Conservation (phyloP, 2,888 invertebrate species). For the Apeira syringaria region DNA sequence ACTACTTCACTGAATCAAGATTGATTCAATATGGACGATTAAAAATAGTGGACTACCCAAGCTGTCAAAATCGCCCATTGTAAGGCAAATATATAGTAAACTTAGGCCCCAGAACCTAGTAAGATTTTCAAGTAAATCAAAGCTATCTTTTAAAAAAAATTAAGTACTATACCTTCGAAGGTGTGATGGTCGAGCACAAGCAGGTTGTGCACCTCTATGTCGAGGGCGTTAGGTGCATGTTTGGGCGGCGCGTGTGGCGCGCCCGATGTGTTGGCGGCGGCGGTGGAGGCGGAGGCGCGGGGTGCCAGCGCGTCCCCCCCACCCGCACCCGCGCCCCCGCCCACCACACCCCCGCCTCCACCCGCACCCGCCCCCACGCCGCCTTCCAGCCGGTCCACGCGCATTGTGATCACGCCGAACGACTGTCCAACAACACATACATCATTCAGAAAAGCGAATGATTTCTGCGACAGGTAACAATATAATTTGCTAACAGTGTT, state of each 20-base stretch:
- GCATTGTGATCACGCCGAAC: slow-evolving; percentile 96
- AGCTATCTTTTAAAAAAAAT: no score
- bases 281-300: slow-evolving; percentile 60
- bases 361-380: slow-evolving; percentile 46
- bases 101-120: no score
- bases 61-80: no score
- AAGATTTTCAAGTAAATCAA: no score
- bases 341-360: slow-evolving; percentile 87
- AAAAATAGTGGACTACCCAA: no score
- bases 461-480: no score
- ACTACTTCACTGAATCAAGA: no score
- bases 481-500: no score
- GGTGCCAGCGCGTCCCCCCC: slow-evolving; percentile 43
- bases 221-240: slow-evolving; percentile 87
- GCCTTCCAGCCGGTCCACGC: slow-evolving; percentile 86
- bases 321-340: slow-evolving; percentile 40
- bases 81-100: no score
- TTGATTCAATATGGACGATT: no score
- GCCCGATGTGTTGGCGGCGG: slow-evolving; percentile 55
- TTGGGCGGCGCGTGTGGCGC: slow-evolving; percentile 51
- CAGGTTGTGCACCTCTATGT: slow-evolving; percentile 95
- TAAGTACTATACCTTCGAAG: slow-evolving; percentile 88
- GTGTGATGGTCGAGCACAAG: slow-evolving; percentile 98
- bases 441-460: no score
- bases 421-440: slow-evolving; percentile 79